These are phyloP conservation scores for Poecilia picta DNA, from an alignment of 2,797 vertebrate species.

Conservation along the genomic window DNA sequence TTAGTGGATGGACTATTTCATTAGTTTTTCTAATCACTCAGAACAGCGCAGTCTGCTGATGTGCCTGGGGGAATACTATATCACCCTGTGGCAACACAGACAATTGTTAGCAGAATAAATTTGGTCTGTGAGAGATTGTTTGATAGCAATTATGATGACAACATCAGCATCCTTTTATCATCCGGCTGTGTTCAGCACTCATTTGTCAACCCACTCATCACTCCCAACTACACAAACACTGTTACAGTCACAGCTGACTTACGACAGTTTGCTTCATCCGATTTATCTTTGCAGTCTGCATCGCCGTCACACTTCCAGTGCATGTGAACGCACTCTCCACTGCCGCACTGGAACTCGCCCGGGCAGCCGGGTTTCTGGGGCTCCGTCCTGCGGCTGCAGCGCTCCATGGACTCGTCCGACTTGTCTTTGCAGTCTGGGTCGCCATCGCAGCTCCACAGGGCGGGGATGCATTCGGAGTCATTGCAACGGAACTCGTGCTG, in stretches of 20 bases:
- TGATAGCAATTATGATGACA: constrained; percentile 27
- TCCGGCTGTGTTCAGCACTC: constrained; percentile 6
- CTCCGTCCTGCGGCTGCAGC: constrained; percentile 85
- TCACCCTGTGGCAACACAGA: constrained; percentile 8
- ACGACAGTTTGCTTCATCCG: constrained; percentile 94
- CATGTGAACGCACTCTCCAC: constrained; percentile 92
- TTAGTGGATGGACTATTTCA: constrained; percentile 4
- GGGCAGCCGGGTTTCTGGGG: constrained; percentile 83
- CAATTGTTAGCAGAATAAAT: constrained; percentile 14
- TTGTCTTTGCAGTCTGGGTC: constrained; percentile 93
- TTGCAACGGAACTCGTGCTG: constrained; percentile 95
- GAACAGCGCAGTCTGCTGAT: not conserved
- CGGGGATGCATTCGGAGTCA: constrained; percentile 90
- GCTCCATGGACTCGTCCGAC: constrained; percentile 90
- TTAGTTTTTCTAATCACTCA: not conserved
- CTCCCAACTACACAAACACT: not conserved
- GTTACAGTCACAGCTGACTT: constrained; percentile 61
- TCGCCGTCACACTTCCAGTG: constrained; percentile 98
- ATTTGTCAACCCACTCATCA: constrained; percentile 71
- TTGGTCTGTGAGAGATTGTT: constrained; percentile 12
- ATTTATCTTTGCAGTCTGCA: constrained; percentile 97
- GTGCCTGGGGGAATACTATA: not conserved
- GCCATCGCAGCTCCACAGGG: constrained; percentile 93
- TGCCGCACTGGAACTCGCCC: constrained; percentile 87
- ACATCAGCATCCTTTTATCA: constrained; percentile 4